phyloP scores from a whole-genome alignment of 2,113 vertebrate species.

The Ramphastos sulfuratus region DNA sequence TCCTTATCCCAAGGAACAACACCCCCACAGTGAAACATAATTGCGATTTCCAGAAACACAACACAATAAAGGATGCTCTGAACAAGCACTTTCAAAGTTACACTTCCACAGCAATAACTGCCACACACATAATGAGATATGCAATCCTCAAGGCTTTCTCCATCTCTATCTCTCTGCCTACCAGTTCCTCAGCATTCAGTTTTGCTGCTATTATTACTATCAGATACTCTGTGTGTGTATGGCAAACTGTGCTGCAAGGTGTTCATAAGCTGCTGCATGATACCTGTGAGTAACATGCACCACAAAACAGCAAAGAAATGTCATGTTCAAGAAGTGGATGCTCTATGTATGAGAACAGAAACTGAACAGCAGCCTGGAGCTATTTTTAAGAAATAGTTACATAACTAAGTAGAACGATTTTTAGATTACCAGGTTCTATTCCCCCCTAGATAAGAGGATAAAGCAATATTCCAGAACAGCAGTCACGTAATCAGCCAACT shows the following conservation, averaged over 20 bases:
- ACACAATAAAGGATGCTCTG: neutral
- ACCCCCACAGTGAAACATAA: neutral
- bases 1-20: neutral
- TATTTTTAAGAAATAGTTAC: constrained; percentile 53
- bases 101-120: neutral
- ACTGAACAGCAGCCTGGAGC: neutral
- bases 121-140: neutral
- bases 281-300: neutral
- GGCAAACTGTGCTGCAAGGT: neutral
- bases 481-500: neutral
- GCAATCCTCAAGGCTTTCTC: neutral
- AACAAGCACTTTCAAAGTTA: neutral
- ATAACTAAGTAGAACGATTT: constrained; percentile 41
- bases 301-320: neutral
- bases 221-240: accelerated
- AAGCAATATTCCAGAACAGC: constrained; percentile 19
- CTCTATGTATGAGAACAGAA: neutral
- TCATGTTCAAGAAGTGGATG: neutral
- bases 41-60: neutral
- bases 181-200: neutral
- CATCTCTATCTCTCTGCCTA: neutral
- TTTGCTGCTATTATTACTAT: neutral
- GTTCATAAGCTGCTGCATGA: neutral
- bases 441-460: constrained; percentile 10
- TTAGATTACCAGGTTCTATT: constrained; percentile 44